phyloP scores from a whole-genome alignment of 2,888 invertebrate species.

The Pediacus dermestoides region DNA sequence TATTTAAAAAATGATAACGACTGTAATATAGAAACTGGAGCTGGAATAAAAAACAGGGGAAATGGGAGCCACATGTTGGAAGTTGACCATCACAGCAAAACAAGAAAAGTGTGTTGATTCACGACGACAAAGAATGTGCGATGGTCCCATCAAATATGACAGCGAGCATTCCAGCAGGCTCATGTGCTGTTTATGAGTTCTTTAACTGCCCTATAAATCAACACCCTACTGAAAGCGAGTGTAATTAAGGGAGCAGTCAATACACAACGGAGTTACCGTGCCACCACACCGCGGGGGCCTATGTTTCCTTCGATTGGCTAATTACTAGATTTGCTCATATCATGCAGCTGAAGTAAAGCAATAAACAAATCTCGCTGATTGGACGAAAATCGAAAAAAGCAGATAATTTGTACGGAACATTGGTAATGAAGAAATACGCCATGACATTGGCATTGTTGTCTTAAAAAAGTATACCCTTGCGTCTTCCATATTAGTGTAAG shows the following conservation, averaged over 20 bases:
- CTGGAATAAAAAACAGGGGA: conserved; percentile 11
- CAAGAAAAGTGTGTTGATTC: conserved; percentile 39
- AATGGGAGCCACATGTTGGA: conserved; percentile 11
- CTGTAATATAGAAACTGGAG: no score
- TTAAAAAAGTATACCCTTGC: no score
- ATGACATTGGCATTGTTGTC: no score
- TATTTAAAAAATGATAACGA: no score
- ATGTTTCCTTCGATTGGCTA: not conserved
- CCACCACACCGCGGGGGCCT: not conserved
- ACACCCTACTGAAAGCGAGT: conserved; percentile 50
- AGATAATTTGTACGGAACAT: no score
- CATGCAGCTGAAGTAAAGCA: no score
- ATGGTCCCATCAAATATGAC: conserved; percentile 50
- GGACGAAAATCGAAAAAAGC: no score
- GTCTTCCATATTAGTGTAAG: no score
- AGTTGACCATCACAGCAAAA: conserved; percentile 19
- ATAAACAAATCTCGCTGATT: no score
- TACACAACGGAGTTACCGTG: conserved; percentile 30
- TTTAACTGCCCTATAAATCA: conserved; percentile 56
- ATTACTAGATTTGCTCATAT: not conserved
- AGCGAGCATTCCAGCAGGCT: conserved; percentile 48
- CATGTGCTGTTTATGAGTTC: conserved; percentile 55
- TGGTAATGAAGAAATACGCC: no score
- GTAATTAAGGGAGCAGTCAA: conserved; percentile 49
- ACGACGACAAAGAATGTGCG: conserved; percentile 43